These are phyloP conservation scores for Pecten maximus DNA, from an alignment of 2,888 invertebrate genomes.

Conservation along the genomic window DNA sequence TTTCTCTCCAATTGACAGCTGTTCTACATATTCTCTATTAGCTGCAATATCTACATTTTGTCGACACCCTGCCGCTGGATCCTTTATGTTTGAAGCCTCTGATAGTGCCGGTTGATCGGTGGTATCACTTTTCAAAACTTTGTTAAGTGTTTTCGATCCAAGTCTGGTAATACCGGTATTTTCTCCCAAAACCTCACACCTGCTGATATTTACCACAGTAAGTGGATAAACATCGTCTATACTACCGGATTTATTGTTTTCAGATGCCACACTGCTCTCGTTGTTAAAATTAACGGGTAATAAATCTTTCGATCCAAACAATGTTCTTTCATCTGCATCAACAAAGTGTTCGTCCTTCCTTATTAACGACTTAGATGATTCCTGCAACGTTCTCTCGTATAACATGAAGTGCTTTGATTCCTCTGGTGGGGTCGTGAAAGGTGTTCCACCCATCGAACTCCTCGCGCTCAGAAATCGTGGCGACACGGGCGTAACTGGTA, in stretches of 20 bases:
- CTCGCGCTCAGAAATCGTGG: constrained; percentile 7
- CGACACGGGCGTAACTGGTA: neutral
- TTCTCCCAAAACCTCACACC: neutral
- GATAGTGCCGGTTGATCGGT: neutral
- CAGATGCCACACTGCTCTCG: neutral
- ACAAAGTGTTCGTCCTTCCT: neutral
- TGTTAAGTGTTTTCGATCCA: constrained; percentile 17
- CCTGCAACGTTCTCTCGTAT: neutral
- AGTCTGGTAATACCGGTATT: neutral
- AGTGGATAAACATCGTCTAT: neutral
- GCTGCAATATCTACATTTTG: constrained; percentile 26
- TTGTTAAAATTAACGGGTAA: constrained; percentile 23
- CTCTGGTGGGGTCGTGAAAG: constrained; percentile 31
- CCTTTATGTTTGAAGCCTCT: constrained; percentile 30
- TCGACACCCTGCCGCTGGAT: constrained; percentile 17
- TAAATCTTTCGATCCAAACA: neutral
- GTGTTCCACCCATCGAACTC: constrained; percentile 22
- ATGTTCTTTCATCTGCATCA: neutral
- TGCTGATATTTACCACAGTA: neutral
- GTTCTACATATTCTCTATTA: constrained; percentile 17
- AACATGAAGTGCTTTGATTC: neutral
- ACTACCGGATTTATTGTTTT: neutral
- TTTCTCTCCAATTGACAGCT: constrained; percentile 19
- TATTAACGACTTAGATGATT: constrained; percentile 23
- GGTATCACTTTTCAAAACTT: constrained; percentile 22